Evolutionary conservation across 2,797 vertebrate genomes (phyloP).

Genomic region (Urocyon cinereoargenteus): DNA sequence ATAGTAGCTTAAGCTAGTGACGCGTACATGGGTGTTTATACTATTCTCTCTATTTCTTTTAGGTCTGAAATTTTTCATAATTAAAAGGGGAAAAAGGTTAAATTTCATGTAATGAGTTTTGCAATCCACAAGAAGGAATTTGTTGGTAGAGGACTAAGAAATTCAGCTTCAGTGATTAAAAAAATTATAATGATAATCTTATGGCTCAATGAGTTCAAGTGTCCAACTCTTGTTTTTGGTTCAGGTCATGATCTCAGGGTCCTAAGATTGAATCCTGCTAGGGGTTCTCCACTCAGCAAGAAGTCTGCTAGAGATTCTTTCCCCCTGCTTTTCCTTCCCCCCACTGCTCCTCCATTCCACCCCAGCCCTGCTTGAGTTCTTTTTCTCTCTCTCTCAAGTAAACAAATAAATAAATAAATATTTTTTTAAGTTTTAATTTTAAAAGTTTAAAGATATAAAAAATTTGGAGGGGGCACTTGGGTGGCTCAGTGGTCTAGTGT

Average conservation of each 20-base stretch:
- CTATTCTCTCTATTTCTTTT: neutral
- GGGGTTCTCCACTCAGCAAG: neutral
- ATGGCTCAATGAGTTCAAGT: neutral
- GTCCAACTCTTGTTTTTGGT: neutral
- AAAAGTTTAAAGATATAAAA: neutral
- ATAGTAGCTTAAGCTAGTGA: neutral
- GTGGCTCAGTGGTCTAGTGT: no score
- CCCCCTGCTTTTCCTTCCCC: neutral
- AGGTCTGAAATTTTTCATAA: constrained; percentile 22
- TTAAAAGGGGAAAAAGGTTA: constrained; percentile 24
- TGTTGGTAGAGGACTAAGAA: neutral
- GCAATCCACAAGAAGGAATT: neutral
- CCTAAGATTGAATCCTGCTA: neutral
- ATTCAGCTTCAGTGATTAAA: neutral
- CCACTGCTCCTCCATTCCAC: neutral
- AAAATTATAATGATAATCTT: neutral
- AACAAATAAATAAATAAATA: neutral
- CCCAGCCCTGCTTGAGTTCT: neutral
- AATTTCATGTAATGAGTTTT: constrained; percentile 23
- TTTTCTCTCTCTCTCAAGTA: neutral
- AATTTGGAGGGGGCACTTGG: neutral
- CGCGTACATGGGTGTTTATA: neutral
- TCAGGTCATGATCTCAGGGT: neutral
- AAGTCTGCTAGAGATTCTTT: neutral
- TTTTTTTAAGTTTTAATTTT: neutral